phyloP scores from a whole-genome alignment of 2,888 invertebrate species.

The Synanthedon vespiformis region DNA sequence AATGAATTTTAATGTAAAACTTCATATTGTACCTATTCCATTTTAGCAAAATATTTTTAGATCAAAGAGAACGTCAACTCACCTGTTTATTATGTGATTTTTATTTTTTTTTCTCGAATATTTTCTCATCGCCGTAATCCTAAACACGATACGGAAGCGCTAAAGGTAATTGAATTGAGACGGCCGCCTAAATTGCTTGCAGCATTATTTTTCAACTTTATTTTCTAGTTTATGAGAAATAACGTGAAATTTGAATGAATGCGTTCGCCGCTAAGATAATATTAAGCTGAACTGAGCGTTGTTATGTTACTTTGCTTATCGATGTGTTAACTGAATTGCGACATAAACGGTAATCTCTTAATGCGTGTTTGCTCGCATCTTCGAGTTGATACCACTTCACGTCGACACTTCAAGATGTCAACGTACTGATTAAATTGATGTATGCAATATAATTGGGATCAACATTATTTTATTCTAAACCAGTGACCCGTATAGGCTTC shows the following conservation, averaged over 20 bases:
- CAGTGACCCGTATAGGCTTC: no score
- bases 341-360: slow-evolving; percentile 34
- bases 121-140: slow-evolving; percentile 52
- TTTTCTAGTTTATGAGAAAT: slow-evolving; percentile 8
- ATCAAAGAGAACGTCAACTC: slow-evolving; percentile 8
- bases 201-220: slow-evolving; percentile 22
- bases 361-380: slow-evolving; percentile 24
- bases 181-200: slow-evolving; percentile 34
- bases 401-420: slow-evolving; percentile 25
- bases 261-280: background rate
- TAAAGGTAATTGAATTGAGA: slow-evolving; percentile 36
- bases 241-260: background rate
- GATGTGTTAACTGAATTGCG: slow-evolving; percentile 3
- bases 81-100: slow-evolving; percentile 39
- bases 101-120: slow-evolving; percentile 35
- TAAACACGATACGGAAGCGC: slow-evolving; percentile 26
- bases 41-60: background rate
- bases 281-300: background rate
- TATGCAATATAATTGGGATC: no score
- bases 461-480: no score
- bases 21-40: no score
- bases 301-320: slow-evolving; percentile 18
- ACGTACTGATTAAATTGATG: slow-evolving; percentile 16
- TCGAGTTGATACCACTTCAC: slow-evolving; percentile 19
- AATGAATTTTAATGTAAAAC: no score